Evolutionary conservation across 2,113 vertebrate genomes (phyloP).

Genomic region (Vimba vimba): DNA sequence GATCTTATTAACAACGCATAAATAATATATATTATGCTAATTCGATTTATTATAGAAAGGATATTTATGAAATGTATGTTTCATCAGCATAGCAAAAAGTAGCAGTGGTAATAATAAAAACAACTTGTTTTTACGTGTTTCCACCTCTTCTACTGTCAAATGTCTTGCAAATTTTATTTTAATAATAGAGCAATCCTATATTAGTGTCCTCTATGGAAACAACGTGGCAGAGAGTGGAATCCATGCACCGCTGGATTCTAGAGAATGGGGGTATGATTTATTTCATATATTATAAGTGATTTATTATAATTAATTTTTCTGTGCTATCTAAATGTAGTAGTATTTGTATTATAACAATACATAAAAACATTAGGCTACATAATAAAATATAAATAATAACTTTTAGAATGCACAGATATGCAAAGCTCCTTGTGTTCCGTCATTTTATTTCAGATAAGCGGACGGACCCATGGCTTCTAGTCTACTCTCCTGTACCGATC

Average conservation of each 20-base stretch:
- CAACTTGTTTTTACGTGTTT: background rate
- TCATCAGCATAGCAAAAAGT: too few species aligned
- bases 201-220: conserved; percentile 65
- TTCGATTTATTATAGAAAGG: too few species aligned
- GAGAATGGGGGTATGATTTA: conserved; percentile 71
- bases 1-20: background rate
- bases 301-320: background rate
- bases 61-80: too few species aligned
- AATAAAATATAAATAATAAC: background rate
- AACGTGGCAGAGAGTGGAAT: conserved; percentile 65
- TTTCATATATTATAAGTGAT: background rate
- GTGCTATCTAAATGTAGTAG: background rate
- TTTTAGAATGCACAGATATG: background rate
- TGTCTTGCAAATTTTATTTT: background rate
- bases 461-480: conserved; percentile 74
- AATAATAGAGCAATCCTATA: background rate
- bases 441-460: conserved; percentile 70
- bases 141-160: background rate
- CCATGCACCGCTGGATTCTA: conserved; percentile 67
- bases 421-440: background rate
- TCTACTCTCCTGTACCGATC: conserved; percentile 71
- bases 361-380: background rate
- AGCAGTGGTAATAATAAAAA: too few species aligned
- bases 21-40: background rate
- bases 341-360: background rate